Percentiles rank a stretch among this genome's conserved stretches.
These are phyloP conservation scores for Dyspetes luteomarginatus DNA, from an alignment of 2,888 invertebrate species.

Conservation along the genomic window DNA sequence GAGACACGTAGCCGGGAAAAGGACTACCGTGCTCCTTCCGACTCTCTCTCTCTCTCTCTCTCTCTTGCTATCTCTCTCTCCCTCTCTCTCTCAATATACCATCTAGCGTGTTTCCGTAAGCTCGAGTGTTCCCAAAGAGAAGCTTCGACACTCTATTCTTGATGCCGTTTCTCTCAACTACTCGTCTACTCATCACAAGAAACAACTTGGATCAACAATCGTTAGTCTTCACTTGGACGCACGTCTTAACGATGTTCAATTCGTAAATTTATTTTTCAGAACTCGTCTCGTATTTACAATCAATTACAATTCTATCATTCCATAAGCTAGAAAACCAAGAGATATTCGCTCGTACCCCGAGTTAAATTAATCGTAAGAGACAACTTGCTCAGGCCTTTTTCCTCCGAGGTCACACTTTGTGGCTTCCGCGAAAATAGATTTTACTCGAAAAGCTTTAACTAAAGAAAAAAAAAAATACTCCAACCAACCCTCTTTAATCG, in stretches of 20 bases:
- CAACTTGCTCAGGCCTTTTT: too few species aligned
- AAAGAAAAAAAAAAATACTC: slow-evolving; percentile 1
- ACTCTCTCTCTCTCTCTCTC: slow-evolving; percentile 18
- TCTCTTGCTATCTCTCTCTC: slow-evolving; percentile 13
- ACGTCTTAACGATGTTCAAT: neutral
- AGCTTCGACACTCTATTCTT: slow-evolving; percentile 48
- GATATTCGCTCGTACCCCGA: too few species aligned
- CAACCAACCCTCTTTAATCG: neutral
- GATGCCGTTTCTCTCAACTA: neutral
- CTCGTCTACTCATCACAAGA: neutral
- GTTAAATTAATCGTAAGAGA: too few species aligned
- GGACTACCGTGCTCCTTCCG: slow-evolving; percentile 28
- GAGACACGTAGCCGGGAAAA: slow-evolving; percentile 42
- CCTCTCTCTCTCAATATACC: neutral
- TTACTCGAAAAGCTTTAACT: too few species aligned
- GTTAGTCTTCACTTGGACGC: neutral
- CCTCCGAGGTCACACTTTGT: too few species aligned
- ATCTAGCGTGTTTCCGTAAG: neutral
- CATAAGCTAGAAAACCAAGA: neutral
- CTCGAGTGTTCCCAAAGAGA: slow-evolving; percentile 11
- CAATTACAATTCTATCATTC: neutral
- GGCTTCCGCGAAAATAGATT: too few species aligned
- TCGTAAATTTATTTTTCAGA: neutral
- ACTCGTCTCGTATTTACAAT: neutral
- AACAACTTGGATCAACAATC: too few species aligned